These are phyloP conservation scores for Catharus fuscescens DNA, from an alignment of 2,113 vertebrate species.

Conservation along the genomic window DNA sequence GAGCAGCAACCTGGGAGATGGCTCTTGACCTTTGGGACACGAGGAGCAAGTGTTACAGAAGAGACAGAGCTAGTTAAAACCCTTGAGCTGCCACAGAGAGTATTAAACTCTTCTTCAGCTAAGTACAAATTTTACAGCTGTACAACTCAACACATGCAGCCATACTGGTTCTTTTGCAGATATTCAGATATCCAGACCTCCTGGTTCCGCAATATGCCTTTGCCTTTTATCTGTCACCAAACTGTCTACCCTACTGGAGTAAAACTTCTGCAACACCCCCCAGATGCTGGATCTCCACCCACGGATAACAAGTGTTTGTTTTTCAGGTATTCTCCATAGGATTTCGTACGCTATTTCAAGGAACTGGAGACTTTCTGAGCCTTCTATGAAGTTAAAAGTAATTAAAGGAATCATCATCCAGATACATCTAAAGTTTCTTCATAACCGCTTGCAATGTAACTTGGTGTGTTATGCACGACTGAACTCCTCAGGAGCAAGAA, in stretches of 20 bases:
- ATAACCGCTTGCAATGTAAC: neutral
- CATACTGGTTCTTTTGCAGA: neutral
- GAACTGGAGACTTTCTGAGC: neutral
- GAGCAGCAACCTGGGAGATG: neutral
- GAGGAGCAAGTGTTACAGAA: neutral
- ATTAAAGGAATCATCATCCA: neutral
- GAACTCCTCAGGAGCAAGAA: neutral
- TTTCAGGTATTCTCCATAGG: neutral
- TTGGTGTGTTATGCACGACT: neutral
- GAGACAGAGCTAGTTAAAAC: neutral
- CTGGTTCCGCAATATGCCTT: neutral
- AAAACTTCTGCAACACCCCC: neutral
- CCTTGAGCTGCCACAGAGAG: neutral
- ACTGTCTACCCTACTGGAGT: neutral
- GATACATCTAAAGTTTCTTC: neutral
- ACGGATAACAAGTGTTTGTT: neutral
- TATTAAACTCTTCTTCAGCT: neutral
- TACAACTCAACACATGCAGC: neutral
- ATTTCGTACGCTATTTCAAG: neutral
- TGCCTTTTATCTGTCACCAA: neutral
- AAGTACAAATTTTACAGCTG: neutral
- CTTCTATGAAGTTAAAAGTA: neutral
- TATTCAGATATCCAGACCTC: neutral
- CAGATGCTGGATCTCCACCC: neutral
- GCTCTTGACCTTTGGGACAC: neutral